Base-by-base conservation (phyloP, 1,140 invertebrate species). In the Bradynema listronoti region DNA sequence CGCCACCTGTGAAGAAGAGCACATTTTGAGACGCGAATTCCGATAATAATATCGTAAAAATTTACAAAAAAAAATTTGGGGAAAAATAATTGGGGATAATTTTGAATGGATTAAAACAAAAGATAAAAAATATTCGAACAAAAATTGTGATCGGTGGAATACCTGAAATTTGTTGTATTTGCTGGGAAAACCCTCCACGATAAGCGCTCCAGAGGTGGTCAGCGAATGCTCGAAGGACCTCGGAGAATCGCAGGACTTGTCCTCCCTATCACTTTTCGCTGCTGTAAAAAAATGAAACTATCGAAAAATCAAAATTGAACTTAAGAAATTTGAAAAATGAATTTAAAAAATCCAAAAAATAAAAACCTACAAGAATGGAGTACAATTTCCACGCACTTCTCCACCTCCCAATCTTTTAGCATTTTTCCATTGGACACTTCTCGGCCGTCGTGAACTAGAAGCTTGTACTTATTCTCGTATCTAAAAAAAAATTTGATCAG, bases 111-210 rank as follows among this genome's bases (percentile, higher is more conserved):
- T 19, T 11, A 11, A 11, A 11, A 39, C 19, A 11, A 11, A 19
- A 19, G 11, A 39, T 39, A 39, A 39, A 39, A 11, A 11, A 19
- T 39, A n/a, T n/a, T n/a, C n/a, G n/a, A n/a, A n/a, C n/a, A n/a
- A n/a, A n/a, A n/a, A n/a, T n/a, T n/a, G n/a, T n/a, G n/a, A n/a
- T n/a, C n/a, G n/a, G n/a, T n/a, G n/a, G n/a, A n/a, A n/a, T 27
- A 50, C 47, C 19, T 50, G 47, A 32, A 50, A 50, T 29, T 50
- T 29, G 47, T 50, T 50, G 47, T 30, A 50, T 16, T 3, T 19
- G 19, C 14, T 19, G 3, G 47, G 47, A 5, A 50, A 50, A 5
- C 47, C 47, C 34, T 50, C n/a, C 9, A 50, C 3, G 29, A 19
- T n/a, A 9, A 50, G 27, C 4, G 47, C 27, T 3, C 42, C 42